These are phyloP conservation scores for Neuroterus valhalla DNA, from an alignment of 1,140 invertebrate genomes.

Conservation along the genomic window DNA sequence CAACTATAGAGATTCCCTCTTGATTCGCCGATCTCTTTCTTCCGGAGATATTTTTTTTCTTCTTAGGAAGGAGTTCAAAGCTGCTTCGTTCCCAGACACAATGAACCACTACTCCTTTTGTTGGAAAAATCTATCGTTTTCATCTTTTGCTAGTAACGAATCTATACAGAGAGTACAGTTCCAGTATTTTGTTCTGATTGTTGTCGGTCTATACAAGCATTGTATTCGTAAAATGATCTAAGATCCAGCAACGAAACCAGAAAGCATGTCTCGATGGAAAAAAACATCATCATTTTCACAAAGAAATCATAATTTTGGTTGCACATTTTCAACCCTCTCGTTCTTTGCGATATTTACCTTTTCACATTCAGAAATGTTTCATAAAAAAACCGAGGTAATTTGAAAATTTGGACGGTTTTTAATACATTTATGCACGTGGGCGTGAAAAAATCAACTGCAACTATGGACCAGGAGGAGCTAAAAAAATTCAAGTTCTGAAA, in stretches of 20 bases:
- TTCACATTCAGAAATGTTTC: no score
- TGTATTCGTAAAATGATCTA: neutral
- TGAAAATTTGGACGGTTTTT: no score
- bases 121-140: conserved; percentile 15
- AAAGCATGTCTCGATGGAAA: neutral
- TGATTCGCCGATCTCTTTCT: conserved; percentile 21
- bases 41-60: neutral
- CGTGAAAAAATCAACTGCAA: no score
- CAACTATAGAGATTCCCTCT: neutral
- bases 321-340: no score
- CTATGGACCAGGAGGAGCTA: no score
- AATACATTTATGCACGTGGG: no score
- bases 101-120: conserved; percentile 24
- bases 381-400: no score
- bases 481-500: no score
- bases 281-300: neutral
- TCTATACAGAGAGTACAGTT: conserved; percentile 13
- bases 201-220: neutral
- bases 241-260: neutral
- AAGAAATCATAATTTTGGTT: neutral
- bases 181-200: neutral
- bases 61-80: conserved; percentile 1
- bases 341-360: no score
- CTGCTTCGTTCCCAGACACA: conserved; percentile 11
- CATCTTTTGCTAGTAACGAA: conserved; percentile 8